These are phyloP conservation scores for Portunus trituberculatus DNA, from an alignment of 1,140 invertebrate species.

Conservation along the genomic window DNA sequence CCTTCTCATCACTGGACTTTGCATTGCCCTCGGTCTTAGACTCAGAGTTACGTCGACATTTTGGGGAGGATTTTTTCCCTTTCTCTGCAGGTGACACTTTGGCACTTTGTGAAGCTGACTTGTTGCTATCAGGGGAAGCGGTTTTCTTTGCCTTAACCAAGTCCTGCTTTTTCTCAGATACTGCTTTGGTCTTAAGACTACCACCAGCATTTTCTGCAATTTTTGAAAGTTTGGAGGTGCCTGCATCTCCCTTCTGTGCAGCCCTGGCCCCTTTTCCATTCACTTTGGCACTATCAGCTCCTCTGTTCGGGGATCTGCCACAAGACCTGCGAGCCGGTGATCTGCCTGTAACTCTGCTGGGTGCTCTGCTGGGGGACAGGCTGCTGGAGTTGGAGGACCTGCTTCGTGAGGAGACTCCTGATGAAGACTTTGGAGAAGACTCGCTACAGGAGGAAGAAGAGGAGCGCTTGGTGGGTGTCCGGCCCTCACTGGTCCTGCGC, in stretches of 20 bases:
- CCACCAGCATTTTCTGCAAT: conserved; percentile 29
- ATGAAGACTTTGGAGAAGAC: conserved; percentile 54
- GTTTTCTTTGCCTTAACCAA: conserved; percentile 33
- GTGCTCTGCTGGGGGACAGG: conserved; percentile 63
- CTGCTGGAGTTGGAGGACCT: conserved; percentile 58
- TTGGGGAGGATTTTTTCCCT: conserved; percentile 55
- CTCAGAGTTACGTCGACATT: conserved; percentile 54
- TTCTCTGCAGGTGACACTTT: conserved; percentile 51
- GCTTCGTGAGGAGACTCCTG: conserved; percentile 50
- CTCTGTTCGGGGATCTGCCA: conserved; percentile 46
- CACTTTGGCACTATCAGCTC: conserved; percentile 39
- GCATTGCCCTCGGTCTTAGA: conserved; percentile 40
- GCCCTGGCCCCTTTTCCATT: conserved; percentile 37
- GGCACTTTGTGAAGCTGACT: conserved; percentile 55
- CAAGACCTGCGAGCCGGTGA: conserved; percentile 47
- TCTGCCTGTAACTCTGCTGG: conserved; percentile 39
- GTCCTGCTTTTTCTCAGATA: conserved; percentile 51
- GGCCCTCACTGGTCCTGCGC: conserved; percentile 32
- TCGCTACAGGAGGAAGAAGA: conserved; percentile 58
- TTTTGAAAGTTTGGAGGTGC: conserved; percentile 37
- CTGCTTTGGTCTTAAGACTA: conserved; percentile 15
- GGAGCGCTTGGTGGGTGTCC: conserved; percentile 54
- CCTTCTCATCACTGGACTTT: conserved; percentile 60
- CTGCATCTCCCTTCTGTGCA: conserved; percentile 47
- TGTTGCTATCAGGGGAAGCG: conserved; percentile 49